Evolutionary conservation across 2,888 invertebrate species (phyloP).

Genomic region (Oxyscelio sp.): DNA sequence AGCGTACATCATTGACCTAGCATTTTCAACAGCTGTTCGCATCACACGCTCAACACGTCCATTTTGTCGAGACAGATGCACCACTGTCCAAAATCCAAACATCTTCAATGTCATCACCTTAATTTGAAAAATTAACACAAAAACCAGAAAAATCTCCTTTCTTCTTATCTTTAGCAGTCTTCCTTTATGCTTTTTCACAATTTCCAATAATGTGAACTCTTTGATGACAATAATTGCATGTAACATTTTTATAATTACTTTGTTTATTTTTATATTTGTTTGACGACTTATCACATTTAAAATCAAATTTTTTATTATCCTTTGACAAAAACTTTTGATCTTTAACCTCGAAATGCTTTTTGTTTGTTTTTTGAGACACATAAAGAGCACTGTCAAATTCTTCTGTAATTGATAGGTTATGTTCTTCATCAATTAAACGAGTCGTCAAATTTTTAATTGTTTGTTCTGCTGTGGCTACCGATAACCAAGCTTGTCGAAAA

Average conservation of each 20-base stretch:
- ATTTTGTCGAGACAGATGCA: no score
- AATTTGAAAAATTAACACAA: slow-evolving; percentile 6
- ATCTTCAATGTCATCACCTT: no score
- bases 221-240: slow-evolving; percentile 5
- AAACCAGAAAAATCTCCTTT: no score
- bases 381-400: slow-evolving; percentile 1
- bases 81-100: no score
- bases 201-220: not conserved
- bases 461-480: slow-evolving; percentile 16
- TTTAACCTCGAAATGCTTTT: not conserved
- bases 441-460: slow-evolving; percentile 5
- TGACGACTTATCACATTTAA: no score
- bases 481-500: slow-evolving; percentile 60
- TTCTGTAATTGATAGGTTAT: not conserved
- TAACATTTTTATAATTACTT: slow-evolving; percentile 3
- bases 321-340: not conserved
- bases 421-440: not conserved
- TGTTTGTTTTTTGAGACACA: not conserved
- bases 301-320: not conserved
- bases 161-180: not conserved
- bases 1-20: no score
- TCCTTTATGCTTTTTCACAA: not conserved
- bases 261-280: not conserved
- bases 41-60: no score
- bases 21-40: no score